Evolutionary conservation across 1,140 invertebrate genomes (phyloP).

Genomic region (Lamellibrachia luymesi): DNA sequence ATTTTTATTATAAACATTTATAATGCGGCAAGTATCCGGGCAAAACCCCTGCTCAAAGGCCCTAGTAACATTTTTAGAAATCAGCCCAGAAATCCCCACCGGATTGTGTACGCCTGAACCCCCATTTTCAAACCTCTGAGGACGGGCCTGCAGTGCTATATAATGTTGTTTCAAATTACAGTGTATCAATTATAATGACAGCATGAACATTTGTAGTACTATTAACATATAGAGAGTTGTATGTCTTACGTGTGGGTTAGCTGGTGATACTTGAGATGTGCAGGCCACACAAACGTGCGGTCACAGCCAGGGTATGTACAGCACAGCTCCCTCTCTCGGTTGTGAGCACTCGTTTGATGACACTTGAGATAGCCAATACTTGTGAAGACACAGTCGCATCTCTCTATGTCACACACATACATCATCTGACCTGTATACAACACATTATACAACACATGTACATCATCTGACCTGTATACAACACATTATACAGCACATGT

Average conservation of each 20-base stretch:
- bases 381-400: constrained; percentile 32
- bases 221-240: not conserved
- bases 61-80: too few species aligned
- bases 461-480: not conserved
- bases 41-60: too few species aligned
- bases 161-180: constrained; percentile 1
- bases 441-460: not conserved
- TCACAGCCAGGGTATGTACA: constrained; percentile 39
- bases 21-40: too few species aligned
- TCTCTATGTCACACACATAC: constrained; percentile 30
- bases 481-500: not conserved
- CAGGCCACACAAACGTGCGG: constrained; percentile 41
- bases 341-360: constrained; percentile 15
- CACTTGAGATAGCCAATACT: not conserved
- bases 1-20: too few species aligned
- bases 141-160: too few species aligned
- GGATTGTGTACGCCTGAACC: too few species aligned
- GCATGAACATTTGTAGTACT: not conserved
- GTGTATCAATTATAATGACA: constrained; percentile 1
- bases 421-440: constrained; percentile 16
- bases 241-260: constrained; percentile 44
- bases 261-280: constrained; percentile 47
- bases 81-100: too few species aligned
- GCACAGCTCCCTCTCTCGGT: constrained; percentile 29
- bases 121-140: too few species aligned